Percentiles rank a stretch among this genome's conserved stretches.
phyloP scores from a whole-genome alignment of 2,797 vertebrate species.

The Hylomyscus alleni region DNA sequence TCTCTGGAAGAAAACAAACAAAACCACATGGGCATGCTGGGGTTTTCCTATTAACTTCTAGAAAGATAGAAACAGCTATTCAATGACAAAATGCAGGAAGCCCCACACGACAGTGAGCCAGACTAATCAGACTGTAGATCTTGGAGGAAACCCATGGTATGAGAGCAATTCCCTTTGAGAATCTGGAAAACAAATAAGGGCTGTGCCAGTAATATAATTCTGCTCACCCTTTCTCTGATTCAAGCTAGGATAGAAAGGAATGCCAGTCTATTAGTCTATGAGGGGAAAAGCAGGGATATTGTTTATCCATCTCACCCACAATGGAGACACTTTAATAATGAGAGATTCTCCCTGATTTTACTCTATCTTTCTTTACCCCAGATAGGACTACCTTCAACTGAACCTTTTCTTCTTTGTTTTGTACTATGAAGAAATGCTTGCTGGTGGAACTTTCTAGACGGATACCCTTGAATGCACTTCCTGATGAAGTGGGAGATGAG shows the following conservation, averaged over 20 bases:
- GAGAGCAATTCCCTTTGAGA: conserved; percentile 69
- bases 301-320: conserved; percentile 4
- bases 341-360: conserved; percentile 71
- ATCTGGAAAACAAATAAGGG: conserved; percentile 72
- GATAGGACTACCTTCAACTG: conserved; percentile 74
- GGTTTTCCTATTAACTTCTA: conserved; percentile 56
- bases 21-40: neutral
- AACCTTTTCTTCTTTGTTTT: conserved; percentile 82
- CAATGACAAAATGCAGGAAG: conserved; percentile 51
- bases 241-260: conserved; percentile 52
- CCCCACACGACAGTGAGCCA: conserved; percentile 5
- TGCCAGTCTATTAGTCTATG: neutral
- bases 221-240: conserved; percentile 61
- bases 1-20: neutral
- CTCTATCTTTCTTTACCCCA: conserved; percentile 83
- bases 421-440: conserved; percentile 86
- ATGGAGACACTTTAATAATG: neutral
- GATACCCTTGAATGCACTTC: conserved; percentile 91
- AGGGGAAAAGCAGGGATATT: neutral
- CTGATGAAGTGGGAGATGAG: conserved; percentile 87
- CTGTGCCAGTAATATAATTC: conserved; percentile 49
- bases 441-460: conserved; percentile 86
- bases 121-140: conserved; percentile 58
- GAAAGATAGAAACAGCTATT: conserved; percentile 35
- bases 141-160: conserved; percentile 63